Evolutionary conservation across 2,888 invertebrate genomes (phyloP).

Genomic region (Tetramorium bicarinatum): DNA sequence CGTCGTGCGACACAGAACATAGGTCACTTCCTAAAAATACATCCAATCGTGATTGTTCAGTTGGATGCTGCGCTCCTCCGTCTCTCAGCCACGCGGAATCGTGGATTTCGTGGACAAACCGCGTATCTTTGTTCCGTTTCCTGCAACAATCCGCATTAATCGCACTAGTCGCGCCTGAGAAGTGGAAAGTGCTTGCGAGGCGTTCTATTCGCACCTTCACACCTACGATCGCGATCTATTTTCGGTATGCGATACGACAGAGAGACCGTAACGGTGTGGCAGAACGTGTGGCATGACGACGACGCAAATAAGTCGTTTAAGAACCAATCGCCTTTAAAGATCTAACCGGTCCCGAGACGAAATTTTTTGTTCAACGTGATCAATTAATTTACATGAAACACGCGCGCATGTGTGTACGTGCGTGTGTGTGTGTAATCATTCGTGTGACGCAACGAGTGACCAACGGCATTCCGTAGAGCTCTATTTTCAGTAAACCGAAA

Average conservation of each 20-base stretch:
- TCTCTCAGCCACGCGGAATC: constrained; percentile 14
- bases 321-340: neutral
- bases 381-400: neutral
- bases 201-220: neutral
- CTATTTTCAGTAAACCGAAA: neutral
- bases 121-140: neutral
- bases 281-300: neutral
- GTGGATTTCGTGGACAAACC: constrained; percentile 9
- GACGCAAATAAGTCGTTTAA: constrained; percentile 17
- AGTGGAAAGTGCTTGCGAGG: neutral
- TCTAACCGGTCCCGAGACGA: neutral
- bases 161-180: neutral
- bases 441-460: neutral
- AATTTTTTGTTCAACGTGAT: neutral
- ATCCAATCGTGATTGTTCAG: constrained; percentile 41
- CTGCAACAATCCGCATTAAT: constrained; percentile 4
- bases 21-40: constrained; percentile 61
- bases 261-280: neutral
- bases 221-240: constrained; percentile 31
- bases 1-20: neutral
- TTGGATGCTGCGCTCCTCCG: neutral
- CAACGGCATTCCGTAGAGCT: neutral
- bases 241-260: neutral
- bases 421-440: neutral
- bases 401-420: neutral